Percentiles rank a stretch among this genome's conserved stretches.
phyloP scores from a whole-genome alignment of 1,140 invertebrate species.

The Laupala kohalensis region DNA sequence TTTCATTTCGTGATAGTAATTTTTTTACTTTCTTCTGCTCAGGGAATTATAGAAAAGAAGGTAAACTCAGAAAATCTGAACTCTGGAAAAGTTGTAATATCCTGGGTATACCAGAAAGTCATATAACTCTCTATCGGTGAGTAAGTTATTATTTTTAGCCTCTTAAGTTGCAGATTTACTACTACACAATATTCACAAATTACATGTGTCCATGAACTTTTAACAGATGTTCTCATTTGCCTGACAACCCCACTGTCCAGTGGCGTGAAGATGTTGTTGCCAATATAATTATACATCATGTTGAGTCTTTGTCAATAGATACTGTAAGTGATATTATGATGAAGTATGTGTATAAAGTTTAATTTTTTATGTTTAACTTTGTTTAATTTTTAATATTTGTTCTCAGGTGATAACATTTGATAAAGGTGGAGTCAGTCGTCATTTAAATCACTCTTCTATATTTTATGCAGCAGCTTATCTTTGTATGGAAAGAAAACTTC shows the following conservation, averaged over 20 bases:
- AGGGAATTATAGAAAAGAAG: slow-evolving; percentile 62
- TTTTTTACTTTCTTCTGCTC: slow-evolving; percentile 19
- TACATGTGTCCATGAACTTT: slow-evolving; percentile 14
- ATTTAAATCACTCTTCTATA: slow-evolving; percentile 76
- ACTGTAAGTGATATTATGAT: slow-evolving; percentile 29
- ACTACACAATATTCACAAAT: slow-evolving; percentile 12
- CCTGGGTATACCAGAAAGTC: slow-evolving; percentile 61
- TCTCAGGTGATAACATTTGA: slow-evolving; percentile 76
- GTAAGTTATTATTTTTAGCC: slow-evolving; percentile 21
- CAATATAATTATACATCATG: slow-evolving; percentile 51
- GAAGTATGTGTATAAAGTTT: neutral
- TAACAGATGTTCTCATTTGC: slow-evolving; percentile 50
- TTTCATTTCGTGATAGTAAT: neutral
- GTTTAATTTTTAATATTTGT: slow-evolving; percentile 9
- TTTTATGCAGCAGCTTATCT: slow-evolving; percentile 65
- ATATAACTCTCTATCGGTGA: slow-evolving; percentile 62
- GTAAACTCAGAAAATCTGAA: slow-evolving; percentile 55
- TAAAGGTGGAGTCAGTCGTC: slow-evolving; percentile 73
- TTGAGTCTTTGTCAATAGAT: slow-evolving; percentile 63
- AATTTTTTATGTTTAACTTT: neutral
- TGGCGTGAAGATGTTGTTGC: slow-evolving; percentile 66
- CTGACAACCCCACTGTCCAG: slow-evolving; percentile 54
- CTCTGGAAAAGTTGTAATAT: slow-evolving; percentile 59
- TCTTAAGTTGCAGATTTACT: slow-evolving; percentile 1
- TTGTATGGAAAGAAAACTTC: slow-evolving; percentile 57